Base-by-base conservation (phyloP, 2,888 invertebrate species). In the Apotomis betuletana region DNA sequence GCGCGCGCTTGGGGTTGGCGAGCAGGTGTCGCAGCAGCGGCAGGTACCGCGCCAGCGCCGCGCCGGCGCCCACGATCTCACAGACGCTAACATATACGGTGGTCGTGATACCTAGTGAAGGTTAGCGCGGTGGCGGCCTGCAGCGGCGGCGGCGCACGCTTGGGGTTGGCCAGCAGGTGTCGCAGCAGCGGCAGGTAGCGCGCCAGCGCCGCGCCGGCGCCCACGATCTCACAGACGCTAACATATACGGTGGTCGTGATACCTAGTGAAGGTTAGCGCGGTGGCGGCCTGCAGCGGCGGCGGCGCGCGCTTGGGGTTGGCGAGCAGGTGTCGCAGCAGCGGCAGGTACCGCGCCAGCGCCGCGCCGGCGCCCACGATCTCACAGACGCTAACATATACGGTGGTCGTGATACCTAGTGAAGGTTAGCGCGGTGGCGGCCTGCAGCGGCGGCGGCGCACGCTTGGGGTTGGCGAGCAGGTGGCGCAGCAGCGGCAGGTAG, bases 121-220 rank as follows among this genome's bases (percentile, higher is more conserved):
- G 98, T 95, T 27, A 97, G 92, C 0, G 96, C 94, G 4, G 96
- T 96, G 1, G 97, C 95, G 9, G 96, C 95, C 83, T 97, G 96
- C 60, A 96, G 80, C 55, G 94, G 83, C 44, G 93, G 89, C 52
- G 65, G 57, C 27, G 60, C 64, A 76, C 94, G 94, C 52, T 94
- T 94, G 0, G 96, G 96, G 82, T 95, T 93, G 79, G 94, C 86
- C 73, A 95, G 94, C 75, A 95, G 88, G 76, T 90, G 86, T 62
- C 94, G 87, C 70, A 96, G 88, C 75, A 95, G 87, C 44, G 94
- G 94, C 70, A 92, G 80, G 77, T 95, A 93, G 75, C 94, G 91
- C 0, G 94, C 94, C 38, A 96, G 89, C 12, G 94, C 86, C 0
- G 94, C 87, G 51, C 88, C 91, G 0, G 87, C 87, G 15, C 15